A percentile compares a stretch with the other conserved stretches of the same genome.
Evolutionary conservation across 2,113 vertebrate species (phyloP).

Genomic region (Platycercus adscitus): DNA sequence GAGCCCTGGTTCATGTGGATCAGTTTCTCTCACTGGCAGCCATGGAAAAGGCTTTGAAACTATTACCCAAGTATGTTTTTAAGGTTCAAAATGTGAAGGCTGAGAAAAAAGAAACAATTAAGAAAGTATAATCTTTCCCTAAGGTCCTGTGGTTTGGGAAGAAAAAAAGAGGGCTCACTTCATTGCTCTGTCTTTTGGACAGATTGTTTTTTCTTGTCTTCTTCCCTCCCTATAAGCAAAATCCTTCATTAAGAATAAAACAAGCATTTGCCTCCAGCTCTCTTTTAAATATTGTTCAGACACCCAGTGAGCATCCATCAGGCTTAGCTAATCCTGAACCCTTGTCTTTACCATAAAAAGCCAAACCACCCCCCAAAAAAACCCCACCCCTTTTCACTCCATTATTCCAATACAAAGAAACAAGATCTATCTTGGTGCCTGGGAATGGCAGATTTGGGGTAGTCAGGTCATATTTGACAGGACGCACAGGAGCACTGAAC

Average conservation of each 20-base stretch:
- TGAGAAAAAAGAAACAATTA: not conserved
- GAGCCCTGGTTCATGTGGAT: not conserved
- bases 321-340: not conserved
- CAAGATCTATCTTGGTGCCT: not conserved
- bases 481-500: not conserved
- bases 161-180: not conserved
- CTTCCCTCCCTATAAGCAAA: not conserved
- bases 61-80: not conserved
- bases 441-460: not conserved
- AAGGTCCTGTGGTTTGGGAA: not conserved
- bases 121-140: not conserved
- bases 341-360: not conserved
- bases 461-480: not conserved
- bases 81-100: not conserved
- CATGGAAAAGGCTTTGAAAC: not conserved
- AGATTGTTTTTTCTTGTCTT: not conserved
- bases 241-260: not conserved
- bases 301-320: not conserved
- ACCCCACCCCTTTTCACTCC: not conserved
- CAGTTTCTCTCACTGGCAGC: not conserved
- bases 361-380: no score
- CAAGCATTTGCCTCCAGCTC: not conserved
- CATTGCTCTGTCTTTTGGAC: not conserved
- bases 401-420: not conserved
- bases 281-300: not conserved